phyloP scores from a whole-genome alignment of 2,888 invertebrate genomes.

The Rhagium mordax region DNA sequence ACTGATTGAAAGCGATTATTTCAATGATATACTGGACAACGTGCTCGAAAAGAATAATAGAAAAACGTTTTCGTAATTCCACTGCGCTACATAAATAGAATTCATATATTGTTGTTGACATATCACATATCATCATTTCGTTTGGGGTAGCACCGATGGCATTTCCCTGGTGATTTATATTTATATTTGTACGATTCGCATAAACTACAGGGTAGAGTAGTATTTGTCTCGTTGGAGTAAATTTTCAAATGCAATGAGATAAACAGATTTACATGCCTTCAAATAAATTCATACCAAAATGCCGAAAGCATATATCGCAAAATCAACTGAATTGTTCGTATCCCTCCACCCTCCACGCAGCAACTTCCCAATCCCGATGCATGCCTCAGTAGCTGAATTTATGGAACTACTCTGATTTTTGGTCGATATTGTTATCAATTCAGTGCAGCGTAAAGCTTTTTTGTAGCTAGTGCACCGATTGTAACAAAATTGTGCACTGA shows the following conservation, averaged over 20 bases:
- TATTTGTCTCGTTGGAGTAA: neutral
- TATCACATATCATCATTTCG: constrained; percentile 29
- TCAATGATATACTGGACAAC: constrained; percentile 17
- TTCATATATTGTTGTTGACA: constrained; percentile 31
- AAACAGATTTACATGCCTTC: too few species aligned
- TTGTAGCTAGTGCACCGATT: too few species aligned
- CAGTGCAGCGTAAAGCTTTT: too few species aligned
- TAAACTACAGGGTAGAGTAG: neutral
- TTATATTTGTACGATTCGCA: neutral
- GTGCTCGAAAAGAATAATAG: constrained; percentile 27
- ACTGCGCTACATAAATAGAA: constrained; percentile 24
- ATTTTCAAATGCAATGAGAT: neutral
- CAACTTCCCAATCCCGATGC: too few species aligned
- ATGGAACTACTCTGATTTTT: too few species aligned
- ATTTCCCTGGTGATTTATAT: neutral
- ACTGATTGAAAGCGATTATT: constrained; percentile 33
- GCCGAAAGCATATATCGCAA: too few species aligned
- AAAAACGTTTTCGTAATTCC: constrained; percentile 28
- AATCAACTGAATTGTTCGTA: too few species aligned
- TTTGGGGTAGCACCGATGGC: constrained; percentile 15
- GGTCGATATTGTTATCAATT: too few species aligned
- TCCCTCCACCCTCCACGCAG: too few species aligned
- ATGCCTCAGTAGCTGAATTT: too few species aligned
- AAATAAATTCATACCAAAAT: too few species aligned
- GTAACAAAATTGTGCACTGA: too few species aligned